These are phyloP conservation scores for Patella caerulea DNA, from an alignment of 2,888 invertebrate species.

Conservation along the genomic window DNA sequence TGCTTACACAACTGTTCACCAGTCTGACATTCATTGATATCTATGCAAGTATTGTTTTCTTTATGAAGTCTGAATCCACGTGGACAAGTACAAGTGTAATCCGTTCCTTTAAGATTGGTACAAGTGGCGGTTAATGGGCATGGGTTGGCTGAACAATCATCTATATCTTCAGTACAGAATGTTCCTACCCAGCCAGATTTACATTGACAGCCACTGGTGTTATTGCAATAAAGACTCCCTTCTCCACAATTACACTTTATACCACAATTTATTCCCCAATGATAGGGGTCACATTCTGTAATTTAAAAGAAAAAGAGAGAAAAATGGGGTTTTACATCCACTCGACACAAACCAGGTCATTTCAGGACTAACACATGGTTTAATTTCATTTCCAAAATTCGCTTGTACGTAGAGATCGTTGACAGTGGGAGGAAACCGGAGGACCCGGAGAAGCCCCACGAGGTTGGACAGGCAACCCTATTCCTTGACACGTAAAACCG, in stretches of 20 bases:
- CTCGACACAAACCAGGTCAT: no score
- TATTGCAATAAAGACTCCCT: neutral
- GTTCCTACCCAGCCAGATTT: constrained; percentile 33
- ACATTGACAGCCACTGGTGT: neutral
- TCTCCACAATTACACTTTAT: neutral
- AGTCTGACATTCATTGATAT: neutral
- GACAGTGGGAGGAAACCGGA: no score
- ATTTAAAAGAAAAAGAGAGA: neutral
- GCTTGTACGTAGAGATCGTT: no score
- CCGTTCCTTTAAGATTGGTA: neutral
- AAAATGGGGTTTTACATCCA: no score
- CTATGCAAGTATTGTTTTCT: neutral
- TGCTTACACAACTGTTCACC: neutral
- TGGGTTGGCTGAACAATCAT: neutral
- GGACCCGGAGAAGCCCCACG: no score
- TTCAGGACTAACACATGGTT: no score
- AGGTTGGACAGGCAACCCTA: no score
- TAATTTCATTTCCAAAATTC: no score
- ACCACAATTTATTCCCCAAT: constrained; percentile 28
- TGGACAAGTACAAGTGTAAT: neutral
- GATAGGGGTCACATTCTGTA: constrained; percentile 37
- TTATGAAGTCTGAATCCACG: neutral
- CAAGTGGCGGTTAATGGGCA: neutral
- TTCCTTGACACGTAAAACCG: no score
- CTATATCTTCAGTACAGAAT: constrained; percentile 17